Evolutionary conservation across 2,797 vertebrate species (phyloP).

Genomic region (Hybognathus amarus): DNA sequence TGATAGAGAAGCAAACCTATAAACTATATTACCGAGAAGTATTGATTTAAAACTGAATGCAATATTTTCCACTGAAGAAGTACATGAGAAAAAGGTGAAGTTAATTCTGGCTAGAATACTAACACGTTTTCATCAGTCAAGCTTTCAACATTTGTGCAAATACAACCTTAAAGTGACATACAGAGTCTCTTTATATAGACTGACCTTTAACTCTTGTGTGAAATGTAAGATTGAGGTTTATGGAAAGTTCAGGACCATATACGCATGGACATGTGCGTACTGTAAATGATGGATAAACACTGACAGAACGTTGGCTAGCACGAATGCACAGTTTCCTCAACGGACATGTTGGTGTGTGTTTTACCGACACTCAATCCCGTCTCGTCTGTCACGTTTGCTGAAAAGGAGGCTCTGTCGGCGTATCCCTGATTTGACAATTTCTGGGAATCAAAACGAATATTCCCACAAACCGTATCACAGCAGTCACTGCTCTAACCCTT

Average conservation of each 20-base stretch:
- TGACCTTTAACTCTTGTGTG: slow-evolving; percentile 37
- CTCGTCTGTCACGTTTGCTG: background rate
- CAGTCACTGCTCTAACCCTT: slow-evolving; percentile 22
- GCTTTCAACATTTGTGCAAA: slow-evolving; percentile 24
- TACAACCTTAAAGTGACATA: background rate
- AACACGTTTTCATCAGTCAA: slow-evolving; percentile 20
- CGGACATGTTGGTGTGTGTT: background rate
- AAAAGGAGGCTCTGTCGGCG: slow-evolving; percentile 3
- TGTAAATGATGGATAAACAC: slow-evolving; percentile 12
- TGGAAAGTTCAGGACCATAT: slow-evolving; percentile 33
- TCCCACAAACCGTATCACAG: slow-evolving; percentile 18
- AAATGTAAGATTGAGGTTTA: slow-evolving; percentile 39
- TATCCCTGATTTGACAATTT: slow-evolving; percentile 39
- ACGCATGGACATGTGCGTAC: background rate
- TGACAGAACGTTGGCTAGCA: background rate
- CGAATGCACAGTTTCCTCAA: background rate
- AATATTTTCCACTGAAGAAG: background rate
- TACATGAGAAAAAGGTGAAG: background rate
- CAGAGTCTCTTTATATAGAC: slow-evolving; percentile 25
- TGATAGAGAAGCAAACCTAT: background rate
- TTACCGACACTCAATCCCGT: background rate
- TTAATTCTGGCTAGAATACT: slow-evolving; percentile 15
- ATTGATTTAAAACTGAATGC: background rate
- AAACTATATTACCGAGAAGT: background rate
- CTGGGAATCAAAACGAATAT: slow-evolving; percentile 36